These are phyloP conservation scores for Bettongia penicillata DNA, from an alignment of 2,113 vertebrate species.

Conservation along the genomic window DNA sequence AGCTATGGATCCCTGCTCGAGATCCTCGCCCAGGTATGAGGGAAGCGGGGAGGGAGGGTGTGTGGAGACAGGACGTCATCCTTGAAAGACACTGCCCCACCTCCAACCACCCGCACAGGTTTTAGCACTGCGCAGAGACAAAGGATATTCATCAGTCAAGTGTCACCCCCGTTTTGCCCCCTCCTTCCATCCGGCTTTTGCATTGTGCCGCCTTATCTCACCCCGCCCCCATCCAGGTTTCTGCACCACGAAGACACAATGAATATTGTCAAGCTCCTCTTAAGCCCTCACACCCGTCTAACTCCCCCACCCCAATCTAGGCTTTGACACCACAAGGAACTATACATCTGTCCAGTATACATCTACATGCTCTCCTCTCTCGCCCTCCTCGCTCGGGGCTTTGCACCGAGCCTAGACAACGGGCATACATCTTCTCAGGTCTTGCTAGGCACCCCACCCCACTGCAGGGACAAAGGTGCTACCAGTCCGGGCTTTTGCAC, in stretches of 20 bases:
- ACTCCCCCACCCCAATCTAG: not conserved
- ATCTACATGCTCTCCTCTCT: too few relatives aligned
- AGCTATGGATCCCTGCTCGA: not conserved
- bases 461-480: not conserved
- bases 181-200: not conserved
- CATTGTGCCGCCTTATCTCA: not conserved
- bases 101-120: not conserved
- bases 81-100: fast-evolving
- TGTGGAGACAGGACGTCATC: not conserved
- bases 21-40: fast-evolving
- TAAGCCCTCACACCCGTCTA: not conserved
- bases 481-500: not conserved
- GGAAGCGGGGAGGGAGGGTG: too few relatives aligned
- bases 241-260: not conserved
- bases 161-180: too few relatives aligned
- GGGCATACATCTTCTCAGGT: too few relatives aligned
- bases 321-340: not conserved
- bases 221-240: not conserved
- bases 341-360: not conserved
- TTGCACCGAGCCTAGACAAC: not conserved
- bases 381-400: not conserved
- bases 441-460: not conserved
- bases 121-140: not conserved
- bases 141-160: fast-evolving
- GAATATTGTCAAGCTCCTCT: not conserved